Evolutionary conservation across 1,140 invertebrate species (phyloP).

Genomic region (Drosophila bocki): DNA sequence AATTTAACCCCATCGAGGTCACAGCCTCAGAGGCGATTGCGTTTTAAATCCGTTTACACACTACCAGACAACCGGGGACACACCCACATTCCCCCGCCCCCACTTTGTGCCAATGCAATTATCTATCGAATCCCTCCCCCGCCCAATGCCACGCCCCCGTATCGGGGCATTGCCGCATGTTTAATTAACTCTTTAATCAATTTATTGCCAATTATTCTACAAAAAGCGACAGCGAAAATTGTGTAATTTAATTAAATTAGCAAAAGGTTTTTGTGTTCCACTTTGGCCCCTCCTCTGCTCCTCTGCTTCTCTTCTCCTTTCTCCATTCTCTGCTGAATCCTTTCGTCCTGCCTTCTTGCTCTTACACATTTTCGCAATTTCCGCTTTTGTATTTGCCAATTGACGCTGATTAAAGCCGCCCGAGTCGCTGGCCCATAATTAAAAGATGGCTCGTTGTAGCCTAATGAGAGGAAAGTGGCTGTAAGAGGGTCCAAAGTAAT

Average conservation of each 20-base stretch:
- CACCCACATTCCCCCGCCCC: not conserved
- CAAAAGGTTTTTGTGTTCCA: conserved; percentile 76
- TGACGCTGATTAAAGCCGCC: conserved; percentile 77
- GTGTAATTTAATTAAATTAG: conserved; percentile 82
- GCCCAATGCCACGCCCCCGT: not conserved
- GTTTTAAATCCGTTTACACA: conserved; percentile 47
- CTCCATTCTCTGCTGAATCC: not conserved
- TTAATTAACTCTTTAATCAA: conserved; percentile 82
- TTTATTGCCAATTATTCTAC: conserved; percentile 81
- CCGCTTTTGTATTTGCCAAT: conserved; percentile 80
- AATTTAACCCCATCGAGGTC: not conserved
- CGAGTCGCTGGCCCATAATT: conserved; percentile 74
- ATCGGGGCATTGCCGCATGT: conserved; percentile 49
- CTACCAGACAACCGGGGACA: not conserved
- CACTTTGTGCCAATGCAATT: conserved; percentile 64
- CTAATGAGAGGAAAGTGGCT: conserved; percentile 56
- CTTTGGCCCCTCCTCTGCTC: not conserved
- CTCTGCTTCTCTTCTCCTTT: not conserved
- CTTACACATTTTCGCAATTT: conserved; percentile 65
- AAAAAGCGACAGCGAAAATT: conserved; percentile 79
- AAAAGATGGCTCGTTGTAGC: conserved; percentile 59
- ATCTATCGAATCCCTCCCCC: conserved; percentile 48
- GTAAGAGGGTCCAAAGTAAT: conserved; percentile 33
- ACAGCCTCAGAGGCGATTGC: conserved; percentile 1
- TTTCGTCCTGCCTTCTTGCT: not conserved